These are phyloP conservation scores for Patagioenas fasciata DNA, from an alignment of 2,113 vertebrate species.

Conservation along the genomic window DNA sequence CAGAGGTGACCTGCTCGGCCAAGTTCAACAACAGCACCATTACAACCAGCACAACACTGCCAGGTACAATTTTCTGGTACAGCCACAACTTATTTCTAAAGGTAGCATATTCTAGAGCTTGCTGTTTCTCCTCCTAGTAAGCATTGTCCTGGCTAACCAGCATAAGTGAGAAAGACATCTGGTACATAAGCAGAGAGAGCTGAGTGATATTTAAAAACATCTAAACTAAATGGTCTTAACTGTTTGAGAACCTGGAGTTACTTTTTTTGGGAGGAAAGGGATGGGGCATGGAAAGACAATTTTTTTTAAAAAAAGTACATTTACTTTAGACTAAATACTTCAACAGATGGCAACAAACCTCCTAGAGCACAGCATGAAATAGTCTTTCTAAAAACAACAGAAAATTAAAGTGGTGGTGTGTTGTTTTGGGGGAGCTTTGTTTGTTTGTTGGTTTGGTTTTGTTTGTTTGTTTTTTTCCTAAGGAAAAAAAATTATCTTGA, in stretches of 20 bases:
- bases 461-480: too few relatives aligned
- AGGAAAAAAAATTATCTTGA: not conserved
- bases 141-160: not conserved
- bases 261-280: not conserved
- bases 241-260: not conserved
- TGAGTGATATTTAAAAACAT: not conserved
- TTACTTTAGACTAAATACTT: not conserved
- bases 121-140: not conserved
- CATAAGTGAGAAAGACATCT: not conserved
- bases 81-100: not conserved
- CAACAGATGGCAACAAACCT: not conserved
- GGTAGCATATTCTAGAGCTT: not conserved
- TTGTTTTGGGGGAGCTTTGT: too few relatives aligned
- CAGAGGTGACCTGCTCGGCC: not conserved
- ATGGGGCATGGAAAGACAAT: not conserved
- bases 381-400: not conserved
- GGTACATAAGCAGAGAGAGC: not conserved
- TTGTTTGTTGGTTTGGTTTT: too few relatives aligned
- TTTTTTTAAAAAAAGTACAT: not conserved
- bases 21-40: accelerated
- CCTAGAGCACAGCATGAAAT: not conserved
- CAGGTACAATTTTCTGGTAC: not conserved
- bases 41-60: not conserved
- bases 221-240: not conserved
- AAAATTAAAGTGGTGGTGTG: not conserved